Evolutionary conservation across 2,113 vertebrate genomes (phyloP).

Genomic region (Marmota monax): DNA sequence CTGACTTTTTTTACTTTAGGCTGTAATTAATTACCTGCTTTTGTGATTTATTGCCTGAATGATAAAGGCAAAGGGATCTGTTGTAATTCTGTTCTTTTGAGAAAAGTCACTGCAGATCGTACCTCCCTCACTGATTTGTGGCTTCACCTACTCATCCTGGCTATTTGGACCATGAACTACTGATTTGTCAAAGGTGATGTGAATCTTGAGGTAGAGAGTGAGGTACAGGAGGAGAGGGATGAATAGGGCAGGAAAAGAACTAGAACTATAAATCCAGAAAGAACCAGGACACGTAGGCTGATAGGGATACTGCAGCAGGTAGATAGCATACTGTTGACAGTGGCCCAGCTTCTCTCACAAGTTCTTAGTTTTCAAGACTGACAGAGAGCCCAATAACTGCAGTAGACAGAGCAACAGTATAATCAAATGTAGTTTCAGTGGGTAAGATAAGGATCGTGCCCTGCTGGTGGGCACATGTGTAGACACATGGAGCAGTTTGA

Average conservation of each 20-base stretch:
- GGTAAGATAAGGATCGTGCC: not conserved
- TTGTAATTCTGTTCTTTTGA: not conserved
- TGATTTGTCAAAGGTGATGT: not conserved
- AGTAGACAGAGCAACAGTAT: not conserved
- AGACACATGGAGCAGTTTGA: not conserved
- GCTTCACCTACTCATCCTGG: not conserved
- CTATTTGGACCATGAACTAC: not conserved
- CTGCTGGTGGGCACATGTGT: not conserved
- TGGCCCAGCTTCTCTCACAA: not conserved
- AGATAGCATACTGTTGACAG: too few species aligned
- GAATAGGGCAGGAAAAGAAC: not conserved
- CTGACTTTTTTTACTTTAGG: conserved; percentile 75
- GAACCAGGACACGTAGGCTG: not conserved
- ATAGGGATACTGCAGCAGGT: not conserved
- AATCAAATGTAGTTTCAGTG: not conserved
- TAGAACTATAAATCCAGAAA: not conserved
- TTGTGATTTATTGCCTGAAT: conserved; percentile 65
- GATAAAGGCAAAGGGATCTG: conserved; percentile 58
- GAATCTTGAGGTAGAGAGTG: too few species aligned
- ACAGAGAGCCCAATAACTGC: not conserved
- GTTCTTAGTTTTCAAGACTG: not conserved
- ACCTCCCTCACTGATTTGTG: not conserved
- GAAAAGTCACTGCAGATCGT: conserved; percentile 60
- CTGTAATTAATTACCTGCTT: conserved; percentile 72
- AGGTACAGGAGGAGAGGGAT: not conserved